A percentile compares a stretch with the other conserved stretches of the same genome.
Evolutionary conservation across 2,888 invertebrate species (phyloP).

Genomic region (Andrena hattorfiana): DNA sequence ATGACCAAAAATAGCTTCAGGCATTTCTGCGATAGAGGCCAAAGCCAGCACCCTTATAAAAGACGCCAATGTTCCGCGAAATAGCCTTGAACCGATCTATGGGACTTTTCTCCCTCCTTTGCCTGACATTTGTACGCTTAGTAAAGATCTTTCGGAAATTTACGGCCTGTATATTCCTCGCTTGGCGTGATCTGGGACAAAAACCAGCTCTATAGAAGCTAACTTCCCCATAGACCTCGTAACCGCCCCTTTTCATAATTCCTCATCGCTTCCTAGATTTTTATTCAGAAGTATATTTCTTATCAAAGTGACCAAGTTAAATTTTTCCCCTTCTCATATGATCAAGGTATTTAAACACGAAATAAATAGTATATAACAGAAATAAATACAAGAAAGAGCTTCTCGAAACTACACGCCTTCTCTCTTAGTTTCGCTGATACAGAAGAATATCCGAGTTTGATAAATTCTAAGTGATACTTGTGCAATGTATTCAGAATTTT

Average conservation of each 20-base stretch:
- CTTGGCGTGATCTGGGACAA: not conserved
- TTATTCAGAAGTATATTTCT: too few relatives aligned
- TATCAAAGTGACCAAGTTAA: too few relatives aligned
- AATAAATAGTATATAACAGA: too few relatives aligned
- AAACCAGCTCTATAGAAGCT: not conserved
- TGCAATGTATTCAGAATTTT: not conserved
- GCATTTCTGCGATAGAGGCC: conserved; percentile 39
- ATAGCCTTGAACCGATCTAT: conserved; percentile 39
- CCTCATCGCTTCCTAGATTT: not conserved
- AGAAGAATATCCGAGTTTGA: too few relatives aligned
- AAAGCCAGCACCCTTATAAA: conserved; percentile 41
- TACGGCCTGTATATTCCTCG: conserved; percentile 16
- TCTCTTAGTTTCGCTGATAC: too few relatives aligned
- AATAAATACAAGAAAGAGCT: too few relatives aligned
- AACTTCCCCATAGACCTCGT: not conserved
- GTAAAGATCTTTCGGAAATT: conserved; percentile 37
- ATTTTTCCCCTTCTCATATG: too few relatives aligned
- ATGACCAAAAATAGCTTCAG: conserved; percentile 19
- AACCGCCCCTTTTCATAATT: not conserved
- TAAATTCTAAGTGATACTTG: too few relatives aligned
- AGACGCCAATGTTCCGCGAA: conserved; percentile 42
- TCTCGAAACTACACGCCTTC: too few relatives aligned
- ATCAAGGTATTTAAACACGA: too few relatives aligned
- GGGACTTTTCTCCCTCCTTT: conserved; percentile 18
- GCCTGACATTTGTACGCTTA: conserved; percentile 8